Evolutionary conservation across 1,140 invertebrate species (phyloP).

Genomic region (Aphis craccivora): DNA sequence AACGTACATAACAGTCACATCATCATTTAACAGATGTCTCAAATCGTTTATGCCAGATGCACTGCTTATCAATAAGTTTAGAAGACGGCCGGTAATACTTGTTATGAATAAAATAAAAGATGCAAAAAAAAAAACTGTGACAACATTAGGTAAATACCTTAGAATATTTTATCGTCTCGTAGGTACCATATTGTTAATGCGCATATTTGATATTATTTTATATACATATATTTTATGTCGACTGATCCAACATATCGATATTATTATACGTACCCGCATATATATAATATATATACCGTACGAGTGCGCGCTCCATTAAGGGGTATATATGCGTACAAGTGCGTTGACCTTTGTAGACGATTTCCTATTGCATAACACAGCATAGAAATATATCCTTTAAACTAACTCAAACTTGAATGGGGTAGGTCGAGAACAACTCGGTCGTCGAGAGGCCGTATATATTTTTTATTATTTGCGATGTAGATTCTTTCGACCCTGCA

Average conservation of each 20-base stretch:
- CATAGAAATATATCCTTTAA: not conserved
- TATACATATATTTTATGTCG: not conserved
- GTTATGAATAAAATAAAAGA: not conserved
- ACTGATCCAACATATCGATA: conserved; percentile 5
- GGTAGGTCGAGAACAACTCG: not conserved
- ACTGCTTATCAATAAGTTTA: not conserved
- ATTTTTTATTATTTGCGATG: not conserved
- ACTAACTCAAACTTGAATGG: not conserved
- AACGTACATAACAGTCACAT: too few relatives aligned
- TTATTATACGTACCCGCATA: not conserved
- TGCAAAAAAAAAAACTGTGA: too few relatives aligned
- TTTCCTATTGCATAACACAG: not conserved
- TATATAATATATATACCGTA: not conserved
- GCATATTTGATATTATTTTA: not conserved
- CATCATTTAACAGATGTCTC: too few relatives aligned
- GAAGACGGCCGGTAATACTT: not conserved
- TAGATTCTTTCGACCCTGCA: not conserved
- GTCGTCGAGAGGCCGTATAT: not conserved
- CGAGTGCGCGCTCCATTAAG: not conserved
- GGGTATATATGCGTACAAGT: not conserved
- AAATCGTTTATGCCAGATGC: not conserved
- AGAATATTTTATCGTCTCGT: not conserved
- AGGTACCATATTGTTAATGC: not conserved
- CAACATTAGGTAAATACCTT: not conserved
- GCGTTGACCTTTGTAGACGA: not conserved